A percentile compares a stretch with the other conserved stretches of the same genome.
Conservation (phyloP, 2,113 vertebrate genomes). For the Pelobates fuscus region DNA sequence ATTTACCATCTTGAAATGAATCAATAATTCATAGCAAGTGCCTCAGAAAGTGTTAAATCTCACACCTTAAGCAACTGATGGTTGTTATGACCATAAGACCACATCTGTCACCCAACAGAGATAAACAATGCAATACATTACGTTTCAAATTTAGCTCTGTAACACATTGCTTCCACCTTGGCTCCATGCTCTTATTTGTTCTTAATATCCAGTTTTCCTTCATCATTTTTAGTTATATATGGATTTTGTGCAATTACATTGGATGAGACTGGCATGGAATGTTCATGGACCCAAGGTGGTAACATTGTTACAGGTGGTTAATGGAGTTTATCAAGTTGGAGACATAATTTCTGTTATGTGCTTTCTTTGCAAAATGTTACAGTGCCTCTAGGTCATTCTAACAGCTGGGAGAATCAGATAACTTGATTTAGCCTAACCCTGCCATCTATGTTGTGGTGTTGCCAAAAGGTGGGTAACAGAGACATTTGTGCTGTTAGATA, state of each 20-base stretch:
- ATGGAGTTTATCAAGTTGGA: too few relatives aligned
- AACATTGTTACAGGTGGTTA: neutral
- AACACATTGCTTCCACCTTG: neutral
- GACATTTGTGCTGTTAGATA: conserved; percentile 46
- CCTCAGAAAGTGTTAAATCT: neutral
- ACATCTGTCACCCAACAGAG: conserved; percentile 6
- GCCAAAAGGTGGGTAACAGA: neutral
- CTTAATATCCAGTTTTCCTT: too few relatives aligned
- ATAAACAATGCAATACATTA: neutral
- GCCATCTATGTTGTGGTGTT: neutral
- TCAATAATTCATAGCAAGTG: neutral
- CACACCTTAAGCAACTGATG: neutral
- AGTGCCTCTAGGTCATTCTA: too few relatives aligned
- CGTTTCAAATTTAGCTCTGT: neutral
- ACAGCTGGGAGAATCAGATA: too few relatives aligned
- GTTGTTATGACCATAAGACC: neutral
- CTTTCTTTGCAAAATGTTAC: too few relatives aligned
- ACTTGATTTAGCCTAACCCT: neutral
- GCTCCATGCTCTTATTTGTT: too few relatives aligned
- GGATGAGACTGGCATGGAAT: too few relatives aligned
- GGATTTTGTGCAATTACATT: too few relatives aligned
- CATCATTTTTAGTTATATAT: too few relatives aligned
- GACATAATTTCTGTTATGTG: too few relatives aligned
- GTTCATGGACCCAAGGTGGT: neutral
- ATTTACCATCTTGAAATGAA: conserved; percentile 6